A percentile compares a stretch with the other conserved stretches of the same genome.
These are phyloP conservation scores for Montipora capitata DNA, from an alignment of 92 coral and sea anemone species.

Conservation along the genomic window DNA sequence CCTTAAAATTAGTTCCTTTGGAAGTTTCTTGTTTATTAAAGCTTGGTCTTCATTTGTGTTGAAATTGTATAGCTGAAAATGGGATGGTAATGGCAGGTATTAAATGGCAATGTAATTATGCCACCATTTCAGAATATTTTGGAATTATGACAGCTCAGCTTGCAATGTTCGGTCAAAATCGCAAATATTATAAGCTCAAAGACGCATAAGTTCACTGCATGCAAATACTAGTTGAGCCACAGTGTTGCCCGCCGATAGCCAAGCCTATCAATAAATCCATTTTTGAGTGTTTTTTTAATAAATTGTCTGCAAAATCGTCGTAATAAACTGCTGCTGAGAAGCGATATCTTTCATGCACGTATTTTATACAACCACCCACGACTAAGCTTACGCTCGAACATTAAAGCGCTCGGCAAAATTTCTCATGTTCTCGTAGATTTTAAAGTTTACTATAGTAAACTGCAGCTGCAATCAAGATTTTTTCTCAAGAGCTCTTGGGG, in stretches of 20 bases:
- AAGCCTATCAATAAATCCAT: neutral
- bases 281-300: neutral
- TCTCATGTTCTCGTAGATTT: neutral
- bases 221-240: neutral
- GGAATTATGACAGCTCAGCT: neutral
- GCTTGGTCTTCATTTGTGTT: conserved; percentile 98
- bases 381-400: neutral
- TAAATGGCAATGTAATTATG: conserved; percentile 40
- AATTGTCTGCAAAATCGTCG: neutral
- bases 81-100: conserved; percentile 21
- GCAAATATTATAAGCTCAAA: neutral
- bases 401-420: neutral
- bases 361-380: conserved; percentile 5
- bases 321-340: neutral
- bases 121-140: neutral
- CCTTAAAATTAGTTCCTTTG: conserved; percentile 98
- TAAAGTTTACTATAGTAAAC: neutral
- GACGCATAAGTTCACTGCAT: neutral
- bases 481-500: neutral
- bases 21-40: conserved; percentile 95
- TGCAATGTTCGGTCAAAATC: too few species aligned
- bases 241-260: neutral
- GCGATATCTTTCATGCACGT: neutral
- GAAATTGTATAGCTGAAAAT: conserved; percentile 90
- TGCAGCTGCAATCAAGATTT: neutral